phyloP scores from a whole-genome alignment of 2,113 vertebrate species.

The Neomonachus schauinslandi region DNA sequence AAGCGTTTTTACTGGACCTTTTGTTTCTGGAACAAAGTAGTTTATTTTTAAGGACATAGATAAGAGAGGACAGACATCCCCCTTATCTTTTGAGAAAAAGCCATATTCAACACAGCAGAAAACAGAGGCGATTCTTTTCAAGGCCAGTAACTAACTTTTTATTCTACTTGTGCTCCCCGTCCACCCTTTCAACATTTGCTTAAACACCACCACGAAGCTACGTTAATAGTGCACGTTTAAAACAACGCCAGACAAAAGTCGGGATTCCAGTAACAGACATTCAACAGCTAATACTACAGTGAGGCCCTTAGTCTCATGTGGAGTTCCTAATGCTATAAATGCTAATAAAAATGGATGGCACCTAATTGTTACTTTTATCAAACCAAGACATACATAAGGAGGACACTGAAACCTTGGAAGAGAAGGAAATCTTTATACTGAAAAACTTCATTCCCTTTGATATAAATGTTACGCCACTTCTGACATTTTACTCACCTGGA shows the following conservation, averaged over 20 bases:
- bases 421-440: neutral
- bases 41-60: neutral
- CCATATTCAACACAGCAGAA: neutral
- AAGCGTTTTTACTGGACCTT: neutral
- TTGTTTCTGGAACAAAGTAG: neutral
- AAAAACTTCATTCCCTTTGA: neutral
- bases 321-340: neutral
- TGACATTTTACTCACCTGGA: neutral
- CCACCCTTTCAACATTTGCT: neutral
- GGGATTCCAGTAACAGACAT: neutral
- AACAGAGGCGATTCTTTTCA: neutral
- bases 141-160: neutral
- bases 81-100: neutral
- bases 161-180: neutral
- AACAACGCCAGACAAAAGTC: neutral
- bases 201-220: neutral
- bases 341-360: neutral
- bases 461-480: neutral
- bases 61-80: neutral
- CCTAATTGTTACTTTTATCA: conserved; percentile 21
- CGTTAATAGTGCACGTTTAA: neutral
- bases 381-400: neutral
- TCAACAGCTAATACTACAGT: neutral
- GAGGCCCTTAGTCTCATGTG: neutral
- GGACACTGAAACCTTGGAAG: neutral